Evolutionary conservation across 1,140 invertebrate genomes (phyloP).

Genomic region (Pogonomyrmex californicus): DNA sequence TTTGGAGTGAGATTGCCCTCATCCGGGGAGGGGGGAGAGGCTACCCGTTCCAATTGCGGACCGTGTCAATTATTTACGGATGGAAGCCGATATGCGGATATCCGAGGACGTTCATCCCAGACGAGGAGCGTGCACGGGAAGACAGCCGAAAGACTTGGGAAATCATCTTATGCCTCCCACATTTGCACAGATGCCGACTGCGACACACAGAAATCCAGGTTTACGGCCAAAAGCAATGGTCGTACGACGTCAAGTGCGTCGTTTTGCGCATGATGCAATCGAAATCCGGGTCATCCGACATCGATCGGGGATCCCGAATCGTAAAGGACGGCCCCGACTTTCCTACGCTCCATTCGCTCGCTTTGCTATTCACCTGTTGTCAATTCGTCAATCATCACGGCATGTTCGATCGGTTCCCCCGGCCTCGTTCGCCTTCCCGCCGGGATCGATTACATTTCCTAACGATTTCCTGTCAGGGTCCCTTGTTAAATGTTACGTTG

Average conservation of each 20-base stretch:
- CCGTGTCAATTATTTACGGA: neutral
- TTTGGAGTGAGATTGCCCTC: neutral
- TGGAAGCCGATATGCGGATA: neutral
- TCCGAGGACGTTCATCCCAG: neutral
- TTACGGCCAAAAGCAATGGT: neutral
- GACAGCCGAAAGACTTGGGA: neutral
- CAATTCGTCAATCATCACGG: too few relatives aligned
- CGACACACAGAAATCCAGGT: neutral
- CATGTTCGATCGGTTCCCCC: too few relatives aligned
- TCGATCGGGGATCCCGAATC: too few relatives aligned
- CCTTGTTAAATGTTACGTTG: too few relatives aligned
- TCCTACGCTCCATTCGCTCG: too few relatives aligned
- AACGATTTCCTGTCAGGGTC: too few relatives aligned
- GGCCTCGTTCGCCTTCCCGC: too few relatives aligned
- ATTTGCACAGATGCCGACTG: neutral
- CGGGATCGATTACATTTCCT: too few relatives aligned
- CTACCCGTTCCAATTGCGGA: neutral
- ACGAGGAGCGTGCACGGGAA: slow-evolving; percentile 1
- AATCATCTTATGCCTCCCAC: neutral
- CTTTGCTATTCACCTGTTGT: too few relatives aligned
- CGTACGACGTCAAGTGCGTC: neutral
- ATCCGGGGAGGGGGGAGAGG: neutral
- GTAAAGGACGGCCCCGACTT: too few relatives aligned
- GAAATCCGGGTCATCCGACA: too few relatives aligned
- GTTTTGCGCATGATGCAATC: slow-evolving; percentile 12